These are phyloP conservation scores for Petrocephalus zakoni DNA, from an alignment of 2,113 vertebrate genomes.

Conservation along the genomic window DNA sequence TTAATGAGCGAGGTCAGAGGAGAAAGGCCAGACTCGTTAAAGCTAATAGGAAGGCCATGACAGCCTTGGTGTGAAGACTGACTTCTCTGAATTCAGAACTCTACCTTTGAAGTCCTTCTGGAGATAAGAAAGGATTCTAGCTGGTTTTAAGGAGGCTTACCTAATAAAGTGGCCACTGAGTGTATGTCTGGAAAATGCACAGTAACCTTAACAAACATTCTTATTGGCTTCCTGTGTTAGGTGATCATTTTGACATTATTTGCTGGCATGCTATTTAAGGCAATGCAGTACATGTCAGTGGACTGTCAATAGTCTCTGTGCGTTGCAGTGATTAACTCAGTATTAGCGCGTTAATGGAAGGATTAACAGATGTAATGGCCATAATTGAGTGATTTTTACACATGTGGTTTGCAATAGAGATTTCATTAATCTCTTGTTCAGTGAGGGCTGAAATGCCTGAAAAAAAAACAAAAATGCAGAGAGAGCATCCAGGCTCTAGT, in stretches of 20 bases:
- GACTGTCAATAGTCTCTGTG: neutral
- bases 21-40: neutral
- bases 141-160: neutral
- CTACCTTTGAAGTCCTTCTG: neutral
- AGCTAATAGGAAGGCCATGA: neutral
- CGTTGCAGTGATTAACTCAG: neutral
- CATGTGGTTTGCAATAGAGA: slow-evolving; percentile 8
- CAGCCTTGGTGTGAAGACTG: neutral
- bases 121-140: neutral
- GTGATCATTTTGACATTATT: neutral
- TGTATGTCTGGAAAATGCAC: neutral
- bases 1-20: neutral
- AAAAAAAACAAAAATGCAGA: neutral
- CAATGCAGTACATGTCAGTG: neutral
- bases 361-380: neutral
- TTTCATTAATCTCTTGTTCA: neutral
- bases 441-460: neutral
- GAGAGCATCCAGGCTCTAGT: neutral
- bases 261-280: neutral
- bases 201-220: neutral
- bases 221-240: neutral
- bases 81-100: neutral
- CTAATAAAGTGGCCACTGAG: neutral
- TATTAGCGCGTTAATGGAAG: neutral
- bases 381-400: slow-evolving; percentile 5